phyloP scores from a whole-genome alignment of 2,797 vertebrate species.

The Cryptoprocta ferox region DNA sequence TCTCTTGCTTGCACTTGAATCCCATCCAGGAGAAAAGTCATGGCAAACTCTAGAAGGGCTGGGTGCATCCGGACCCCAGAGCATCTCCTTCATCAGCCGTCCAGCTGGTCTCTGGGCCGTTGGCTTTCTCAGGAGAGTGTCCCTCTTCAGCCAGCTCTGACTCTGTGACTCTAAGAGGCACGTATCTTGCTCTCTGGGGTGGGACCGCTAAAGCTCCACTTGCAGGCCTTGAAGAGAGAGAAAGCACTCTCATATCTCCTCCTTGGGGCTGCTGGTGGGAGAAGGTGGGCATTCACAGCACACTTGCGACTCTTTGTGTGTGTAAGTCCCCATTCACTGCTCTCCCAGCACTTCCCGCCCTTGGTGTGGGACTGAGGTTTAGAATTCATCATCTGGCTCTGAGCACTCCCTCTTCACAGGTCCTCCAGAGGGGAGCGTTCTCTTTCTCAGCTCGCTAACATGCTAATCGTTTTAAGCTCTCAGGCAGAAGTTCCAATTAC shows the following conservation, averaged over 20 bases:
- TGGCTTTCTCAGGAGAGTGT: not conserved
- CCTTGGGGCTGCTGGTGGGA: not conserved
- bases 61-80: not conserved
- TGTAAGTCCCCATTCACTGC: not conserved
- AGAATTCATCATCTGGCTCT: not conserved
- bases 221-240: not conserved
- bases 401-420: not conserved
- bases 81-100: not conserved
- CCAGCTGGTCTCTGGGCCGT: not conserved
- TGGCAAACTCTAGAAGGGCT: not conserved
- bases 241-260: not conserved
- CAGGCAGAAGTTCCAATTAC: not conserved
- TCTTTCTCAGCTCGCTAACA: not conserved
- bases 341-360: not conserved
- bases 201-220: not conserved
- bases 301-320: not conserved
- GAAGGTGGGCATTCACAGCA: not conserved
- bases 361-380: not conserved
- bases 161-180: not conserved
- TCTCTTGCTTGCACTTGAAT: not conserved
- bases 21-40: not conserved
- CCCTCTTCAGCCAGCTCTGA: not conserved
- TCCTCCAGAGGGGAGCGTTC: not conserved
- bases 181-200: not conserved
- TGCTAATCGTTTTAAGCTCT: not conserved